Evolutionary conservation across 2,797 vertebrate species (phyloP).

Genomic region (Steatocranus sp.): DNA sequence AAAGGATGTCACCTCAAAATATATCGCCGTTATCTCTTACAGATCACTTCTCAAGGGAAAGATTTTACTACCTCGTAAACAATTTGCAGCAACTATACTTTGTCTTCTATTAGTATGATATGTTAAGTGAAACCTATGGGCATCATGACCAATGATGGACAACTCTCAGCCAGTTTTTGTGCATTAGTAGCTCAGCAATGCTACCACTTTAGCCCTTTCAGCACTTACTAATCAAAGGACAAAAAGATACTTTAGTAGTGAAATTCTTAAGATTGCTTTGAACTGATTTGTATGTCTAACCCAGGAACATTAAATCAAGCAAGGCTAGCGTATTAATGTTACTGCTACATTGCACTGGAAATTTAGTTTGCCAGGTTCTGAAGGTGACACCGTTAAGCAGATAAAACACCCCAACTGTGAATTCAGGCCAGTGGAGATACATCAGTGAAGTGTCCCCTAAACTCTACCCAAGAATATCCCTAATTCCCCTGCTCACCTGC

Average conservation of each 20-base stretch:
- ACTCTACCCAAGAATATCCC: constrained; percentile 28
- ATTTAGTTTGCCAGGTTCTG: constrained; percentile 39
- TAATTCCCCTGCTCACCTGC: not conserved
- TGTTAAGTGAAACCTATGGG: not conserved
- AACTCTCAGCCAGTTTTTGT: not conserved
- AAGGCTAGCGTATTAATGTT: not conserved
- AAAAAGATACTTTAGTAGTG: not conserved
- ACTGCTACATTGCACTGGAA: constrained; percentile 3
- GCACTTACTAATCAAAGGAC: not conserved
- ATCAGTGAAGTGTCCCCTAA: constrained; percentile 37
- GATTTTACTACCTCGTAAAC: not conserved
- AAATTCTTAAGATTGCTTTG: not conserved
- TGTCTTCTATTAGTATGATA: not conserved
- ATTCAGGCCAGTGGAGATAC: constrained; percentile 62
- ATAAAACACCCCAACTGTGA: constrained; percentile 64
- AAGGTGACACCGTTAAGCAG: constrained; percentile 76
- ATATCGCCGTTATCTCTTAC: not conserved
- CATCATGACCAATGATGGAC: not conserved
- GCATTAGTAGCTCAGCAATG: not conserved
- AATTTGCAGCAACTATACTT: not conserved
- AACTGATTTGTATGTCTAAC: not conserved
- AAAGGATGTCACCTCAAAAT: not conserved
- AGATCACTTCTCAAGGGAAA: not conserved
- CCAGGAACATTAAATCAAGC: not conserved
- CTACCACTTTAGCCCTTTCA: not conserved